Percentiles rank a stretch among this genome's conserved stretches.
These are phyloP conservation scores for Panagrolaimus sp. DNA, from an alignment of 1,140 invertebrate genomes.

Conservation along the genomic window DNA sequence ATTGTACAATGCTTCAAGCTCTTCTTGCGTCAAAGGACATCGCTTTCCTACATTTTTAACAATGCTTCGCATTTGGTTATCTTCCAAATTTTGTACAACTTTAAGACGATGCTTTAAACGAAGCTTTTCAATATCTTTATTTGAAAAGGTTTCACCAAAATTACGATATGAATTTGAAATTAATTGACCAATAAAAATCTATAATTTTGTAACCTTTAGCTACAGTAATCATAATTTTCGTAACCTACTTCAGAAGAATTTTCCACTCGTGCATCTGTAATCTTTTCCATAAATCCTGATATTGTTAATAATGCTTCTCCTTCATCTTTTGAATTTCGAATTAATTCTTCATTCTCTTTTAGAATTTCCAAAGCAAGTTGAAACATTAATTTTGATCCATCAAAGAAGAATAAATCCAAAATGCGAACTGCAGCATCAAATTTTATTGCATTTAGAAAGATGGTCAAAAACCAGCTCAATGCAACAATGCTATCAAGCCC, in stretches of 20 bases:
- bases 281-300: constrained; percentile 75
- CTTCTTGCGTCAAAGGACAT: constrained; percentile 59
- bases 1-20: constrained; percentile 62
- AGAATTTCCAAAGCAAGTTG: constrained; percentile 83
- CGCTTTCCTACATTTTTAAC: constrained; percentile 68
- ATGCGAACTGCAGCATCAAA: constrained; percentile 93
- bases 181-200: constrained; percentile 70
- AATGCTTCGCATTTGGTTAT: constrained; percentile 80
- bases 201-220: constrained; percentile 57
- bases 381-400: constrained; percentile 88
- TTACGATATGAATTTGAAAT: constrained; percentile 80
- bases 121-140: constrained; percentile 77
- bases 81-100: constrained; percentile 83
- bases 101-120: constrained; percentile 82
- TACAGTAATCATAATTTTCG: not conserved
- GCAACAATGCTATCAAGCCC: constrained; percentile 78
- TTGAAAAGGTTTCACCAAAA: constrained; percentile 72
- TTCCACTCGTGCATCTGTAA: constrained; percentile 59
- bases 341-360: constrained; percentile 76
- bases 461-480: constrained; percentile 93
- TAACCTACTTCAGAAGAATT: constrained; percentile 30
- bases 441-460: constrained; percentile 86
- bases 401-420: constrained; percentile 96
- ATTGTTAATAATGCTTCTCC: constrained; percentile 90
- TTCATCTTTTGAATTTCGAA: constrained; percentile 81